Base-by-base conservation (phyloP, 2,888 invertebrate genomes). In the Thymelicus sylvestris region DNA sequence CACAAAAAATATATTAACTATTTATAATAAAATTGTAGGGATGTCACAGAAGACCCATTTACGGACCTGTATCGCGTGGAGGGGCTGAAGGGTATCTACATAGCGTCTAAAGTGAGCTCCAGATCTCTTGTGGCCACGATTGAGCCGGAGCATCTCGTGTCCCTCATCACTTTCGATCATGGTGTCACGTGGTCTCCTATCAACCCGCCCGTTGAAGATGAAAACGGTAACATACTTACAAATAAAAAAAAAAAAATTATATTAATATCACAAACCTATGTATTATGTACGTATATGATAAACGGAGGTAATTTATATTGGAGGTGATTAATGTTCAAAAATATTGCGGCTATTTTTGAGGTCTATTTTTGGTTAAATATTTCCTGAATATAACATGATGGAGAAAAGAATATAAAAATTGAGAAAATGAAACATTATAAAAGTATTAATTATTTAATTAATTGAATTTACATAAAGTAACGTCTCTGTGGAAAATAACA, bases 1-100 rank as follows among this genome's bases (percentile, higher is more conserved):
- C 41, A 41, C 12, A 31, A 31, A 31, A 0, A 31, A 31, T 31
- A 19, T 19, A 19, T 15, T 48, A 0, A 38, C 8, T 5, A 31
- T 13, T n/a, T n/a, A n/a, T n/a, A n/a, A n/a, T n/a, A n/a, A n/a
- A 3, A 31, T 91, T 93, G 7, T 85, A 97, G 97, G 80, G 96
- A 96, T 75, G 95, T 97, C 7, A 95, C 96, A 0, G 96, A 97
- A 75, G 97, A 97, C 75, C 94, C 97, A 0, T 98, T 98, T 91
- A 97, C 97, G 2, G 98, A 98, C 84, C 89, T 98, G 0, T 97
- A 98, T 87, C 97, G 96, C 81, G 97, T 98, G 0, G 96, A 97
- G 85, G 98, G 98, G 0, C 90, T 98, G 64, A 94, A 96, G 60
- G 98, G 98, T 0, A 97, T 98, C 77, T 98, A 98, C 91, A 97